Conservation (phyloP, 2,888 invertebrate species). For the Aphidoletes aphidimyza region DNA sequence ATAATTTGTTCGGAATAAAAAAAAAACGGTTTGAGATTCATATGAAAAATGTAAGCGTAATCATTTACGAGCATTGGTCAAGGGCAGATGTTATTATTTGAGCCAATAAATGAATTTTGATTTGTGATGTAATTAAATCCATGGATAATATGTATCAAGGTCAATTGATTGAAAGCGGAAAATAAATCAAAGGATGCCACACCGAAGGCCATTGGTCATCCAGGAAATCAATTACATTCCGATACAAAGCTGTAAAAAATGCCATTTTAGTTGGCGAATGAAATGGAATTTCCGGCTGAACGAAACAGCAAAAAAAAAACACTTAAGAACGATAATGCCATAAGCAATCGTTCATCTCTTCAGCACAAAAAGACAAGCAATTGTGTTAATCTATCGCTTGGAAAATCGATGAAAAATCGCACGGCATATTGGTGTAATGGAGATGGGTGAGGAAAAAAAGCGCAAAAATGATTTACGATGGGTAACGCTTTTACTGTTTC, state of each 20-base stretch:
- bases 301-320: background rate
- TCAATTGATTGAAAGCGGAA: too few relatives aligned
- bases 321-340: background rate
- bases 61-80: too few relatives aligned
- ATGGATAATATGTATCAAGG: too few relatives aligned
- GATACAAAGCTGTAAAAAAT: background rate
- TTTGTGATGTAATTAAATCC: too few relatives aligned
- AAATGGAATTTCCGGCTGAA: background rate
- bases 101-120: too few relatives aligned
- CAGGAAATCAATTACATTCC: background rate
- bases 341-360: background rate
- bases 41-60: too few relatives aligned
- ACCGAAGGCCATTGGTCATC: background rate
- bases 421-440: background rate
- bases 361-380: background rate
- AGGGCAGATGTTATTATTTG: too few relatives aligned
- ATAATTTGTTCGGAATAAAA: too few relatives aligned
- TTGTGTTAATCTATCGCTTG: slow-evolving; percentile 1
- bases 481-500: background rate
- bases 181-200: too few relatives aligned
- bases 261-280: background rate
- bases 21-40: too few relatives aligned
- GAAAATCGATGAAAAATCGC: slow-evolving; percentile 35
- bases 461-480: slow-evolving; percentile 36
- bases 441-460: background rate